phyloP scores from a whole-genome alignment of 2,888 invertebrate species.

The Syrista parreyssii region DNA sequence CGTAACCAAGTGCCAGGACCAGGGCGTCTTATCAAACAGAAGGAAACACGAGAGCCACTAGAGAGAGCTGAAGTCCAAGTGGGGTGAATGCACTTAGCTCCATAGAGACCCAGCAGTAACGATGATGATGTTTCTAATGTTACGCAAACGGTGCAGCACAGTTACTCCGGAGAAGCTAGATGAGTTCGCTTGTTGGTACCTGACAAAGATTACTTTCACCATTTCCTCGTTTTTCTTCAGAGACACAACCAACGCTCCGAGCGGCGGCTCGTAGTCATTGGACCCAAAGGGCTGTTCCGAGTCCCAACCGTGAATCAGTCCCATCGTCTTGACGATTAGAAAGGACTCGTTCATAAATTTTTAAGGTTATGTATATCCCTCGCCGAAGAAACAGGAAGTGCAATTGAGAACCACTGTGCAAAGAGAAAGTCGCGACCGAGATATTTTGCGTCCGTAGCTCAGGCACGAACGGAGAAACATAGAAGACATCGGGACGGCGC shows the following conservation, averaged over 20 bases:
- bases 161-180: not conserved
- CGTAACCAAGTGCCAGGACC: not conserved
- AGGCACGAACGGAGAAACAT: constrained; percentile 18
- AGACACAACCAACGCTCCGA: not conserved
- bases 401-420: constrained; percentile 59
- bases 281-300: not conserved
- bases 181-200: not conserved
- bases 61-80: constrained; percentile 14
- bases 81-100: constrained; percentile 56
- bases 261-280: not conserved
- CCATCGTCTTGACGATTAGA: not conserved
- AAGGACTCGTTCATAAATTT: not conserved
- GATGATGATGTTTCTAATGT: constrained; percentile 52
- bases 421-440: constrained; percentile 63
- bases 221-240: not conserved
- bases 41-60: not conserved
- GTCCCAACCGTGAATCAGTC: not conserved
- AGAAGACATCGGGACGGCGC: constrained; percentile 9
- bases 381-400: constrained; percentile 55
- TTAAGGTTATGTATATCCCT: not conserved
- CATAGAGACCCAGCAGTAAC: constrained; percentile 41
- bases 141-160: constrained; percentile 41
- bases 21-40: not conserved
- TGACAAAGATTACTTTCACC: not conserved
- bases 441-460: constrained; percentile 49